Base-by-base conservation (phyloP, 2,113 vertebrate species). In the Tretioscincus oriximinensis region DNA sequence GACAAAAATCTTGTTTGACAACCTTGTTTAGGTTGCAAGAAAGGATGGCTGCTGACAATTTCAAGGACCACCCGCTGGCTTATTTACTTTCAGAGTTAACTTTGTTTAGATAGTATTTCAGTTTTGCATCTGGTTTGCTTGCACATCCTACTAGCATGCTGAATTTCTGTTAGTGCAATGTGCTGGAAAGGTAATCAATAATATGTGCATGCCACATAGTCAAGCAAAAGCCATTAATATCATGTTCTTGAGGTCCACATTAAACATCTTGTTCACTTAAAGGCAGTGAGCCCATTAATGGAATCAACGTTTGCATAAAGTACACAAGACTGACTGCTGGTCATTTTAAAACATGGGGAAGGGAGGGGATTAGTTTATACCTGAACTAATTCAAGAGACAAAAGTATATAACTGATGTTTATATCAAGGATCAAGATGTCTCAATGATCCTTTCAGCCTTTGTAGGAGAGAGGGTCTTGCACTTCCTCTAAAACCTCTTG, bases 71-170 rank as follows among this genome's bases (percentile, higher is more conserved):
- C 93, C 92, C 86, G 0, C 85, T 54, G 66, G 68, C 22, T 87
- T 93, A 91, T 93, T 94, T 93, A 92, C 83, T 82, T 90, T 90
- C 81, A 83, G 84, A 93, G 90, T 92, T 89, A 88, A 18, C 90
- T 92, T 76, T 92, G 90, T 92, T 93, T 89, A 92, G 92, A 92
- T 91, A 92, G 90, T 58, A 83, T 89, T 92, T 90, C 91, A 74
- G 58, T 77, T 90, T 86, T 88, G 88, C 88, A 90, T 92, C 89
- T 92, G 92, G 93, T 85, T 75, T 88, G 75, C 80, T 75, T 74
- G 87, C 87, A 90, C 81, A 84, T 79, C 80, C 79, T 90, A 81
- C 87, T 91, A 77, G 78, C 78, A 90, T 0, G 14, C 66, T 71
- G 71, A 76, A 78, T 67, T 81, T 85, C 85, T 87, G 86, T 83